Evolutionary conservation across 2,797 vertebrate genomes (phyloP).

Genomic region (Sphenopsis melanotis): DNA sequence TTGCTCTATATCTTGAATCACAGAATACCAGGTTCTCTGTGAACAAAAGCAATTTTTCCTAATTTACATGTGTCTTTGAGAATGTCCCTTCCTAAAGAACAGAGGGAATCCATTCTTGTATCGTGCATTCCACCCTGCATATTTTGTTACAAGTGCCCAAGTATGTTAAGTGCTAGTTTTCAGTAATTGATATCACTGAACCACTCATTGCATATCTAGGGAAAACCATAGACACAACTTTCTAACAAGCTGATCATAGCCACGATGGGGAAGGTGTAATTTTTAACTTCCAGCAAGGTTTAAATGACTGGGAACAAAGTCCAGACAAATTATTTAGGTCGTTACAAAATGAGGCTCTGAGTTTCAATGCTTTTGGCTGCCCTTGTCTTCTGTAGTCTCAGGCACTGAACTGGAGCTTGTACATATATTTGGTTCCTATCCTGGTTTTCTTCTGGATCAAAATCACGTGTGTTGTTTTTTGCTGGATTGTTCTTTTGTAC

Average conservation of each 20-base stretch:
- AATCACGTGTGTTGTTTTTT: neutral
- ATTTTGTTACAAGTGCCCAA: neutral
- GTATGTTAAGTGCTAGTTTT: neutral
- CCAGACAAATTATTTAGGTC: neutral
- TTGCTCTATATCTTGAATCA: neutral
- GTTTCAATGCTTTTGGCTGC: neutral
- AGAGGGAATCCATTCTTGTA: neutral
- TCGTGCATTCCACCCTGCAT: fast-evolving
- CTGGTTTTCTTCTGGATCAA: neutral
- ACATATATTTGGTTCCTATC: neutral
- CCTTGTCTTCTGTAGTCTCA: neutral
- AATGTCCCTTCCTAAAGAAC: neutral
- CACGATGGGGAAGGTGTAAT: neutral
- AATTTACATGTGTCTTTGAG: neutral
- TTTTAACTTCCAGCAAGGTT: neutral
- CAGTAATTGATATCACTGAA: neutral
- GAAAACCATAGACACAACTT: neutral
- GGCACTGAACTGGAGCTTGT: neutral
- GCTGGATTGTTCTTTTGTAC: neutral
- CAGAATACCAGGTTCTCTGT: neutral
- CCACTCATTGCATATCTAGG: neutral
- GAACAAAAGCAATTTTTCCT: neutral
- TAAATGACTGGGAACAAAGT: neutral
- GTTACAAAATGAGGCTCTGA: neutral
- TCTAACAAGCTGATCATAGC: neutral